Evolutionary conservation across 2,797 vertebrate species (phyloP).

Genomic region (Hypotaenidia okinawae): DNA sequence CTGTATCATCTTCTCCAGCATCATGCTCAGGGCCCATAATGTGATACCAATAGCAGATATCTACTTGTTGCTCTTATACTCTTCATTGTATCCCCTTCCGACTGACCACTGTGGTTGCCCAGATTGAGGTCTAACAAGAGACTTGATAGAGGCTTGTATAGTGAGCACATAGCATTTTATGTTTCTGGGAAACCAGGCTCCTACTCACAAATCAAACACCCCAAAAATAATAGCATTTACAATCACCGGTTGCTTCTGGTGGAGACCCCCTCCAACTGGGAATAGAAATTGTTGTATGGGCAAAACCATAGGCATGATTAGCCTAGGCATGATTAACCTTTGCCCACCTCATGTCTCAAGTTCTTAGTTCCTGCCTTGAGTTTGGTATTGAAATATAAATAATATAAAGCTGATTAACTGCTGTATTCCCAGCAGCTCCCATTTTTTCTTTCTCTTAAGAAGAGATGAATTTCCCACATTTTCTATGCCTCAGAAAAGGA

Average conservation of each 20-base stretch:
- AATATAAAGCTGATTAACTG: not conserved
- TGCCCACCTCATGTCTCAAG: rapidly evolving
- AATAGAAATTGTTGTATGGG: not conserved
- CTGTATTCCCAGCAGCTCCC: not conserved
- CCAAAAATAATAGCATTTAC: not conserved
- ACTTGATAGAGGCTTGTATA: not conserved
- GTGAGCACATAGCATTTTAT: not conserved
- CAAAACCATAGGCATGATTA: not conserved
- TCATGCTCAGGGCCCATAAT: not conserved
- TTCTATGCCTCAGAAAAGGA: not conserved
- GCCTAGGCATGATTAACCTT: not conserved
- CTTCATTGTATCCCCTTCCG: not conserved
- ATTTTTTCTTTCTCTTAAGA: not conserved
- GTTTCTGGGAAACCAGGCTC: not conserved
- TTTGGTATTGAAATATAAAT: not conserved
- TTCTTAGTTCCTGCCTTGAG: not conserved
- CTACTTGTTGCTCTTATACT: not conserved
- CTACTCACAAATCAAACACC: not conserved
- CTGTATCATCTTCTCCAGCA: not conserved
- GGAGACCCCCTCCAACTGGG: not conserved
- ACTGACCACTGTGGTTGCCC: not conserved
- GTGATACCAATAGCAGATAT: not conserved
- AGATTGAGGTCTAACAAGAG: not conserved
- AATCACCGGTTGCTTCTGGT: not conserved
- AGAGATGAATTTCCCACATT: not conserved